These are phyloP conservation scores for Clostera curtula DNA, from an alignment of 2,888 invertebrate genomes.

Conservation along the genomic window DNA sequence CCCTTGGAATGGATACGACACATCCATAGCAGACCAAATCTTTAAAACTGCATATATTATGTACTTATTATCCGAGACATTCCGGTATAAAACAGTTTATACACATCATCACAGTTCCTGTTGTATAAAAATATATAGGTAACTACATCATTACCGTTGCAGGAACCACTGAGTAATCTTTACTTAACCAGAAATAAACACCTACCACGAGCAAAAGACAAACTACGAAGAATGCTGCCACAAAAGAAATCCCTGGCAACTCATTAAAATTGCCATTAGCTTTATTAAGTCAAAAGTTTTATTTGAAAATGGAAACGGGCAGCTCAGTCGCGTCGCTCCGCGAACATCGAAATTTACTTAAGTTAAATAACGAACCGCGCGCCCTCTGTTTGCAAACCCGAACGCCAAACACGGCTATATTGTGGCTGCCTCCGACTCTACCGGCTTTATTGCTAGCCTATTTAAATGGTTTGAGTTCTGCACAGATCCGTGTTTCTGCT, in stretches of 20 bases:
- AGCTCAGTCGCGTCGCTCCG: slow-evolving; percentile 36
- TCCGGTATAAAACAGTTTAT: no score
- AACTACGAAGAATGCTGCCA: no score
- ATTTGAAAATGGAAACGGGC: slow-evolving; percentile 43
- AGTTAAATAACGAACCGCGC: slow-evolving; percentile 70
- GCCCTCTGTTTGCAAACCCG: slow-evolving; percentile 61
- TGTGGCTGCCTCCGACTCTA: slow-evolving; percentile 33
- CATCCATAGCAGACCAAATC: no score
- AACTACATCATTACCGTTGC: no score
- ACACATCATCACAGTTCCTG: no score
- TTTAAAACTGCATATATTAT: no score
- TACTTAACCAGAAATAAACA: no score
- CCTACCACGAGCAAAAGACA: no score
- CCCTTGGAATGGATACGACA: no score
- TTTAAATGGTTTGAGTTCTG: slow-evolving; percentile 61
- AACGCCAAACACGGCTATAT: slow-evolving; percentile 56
- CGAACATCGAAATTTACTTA: slow-evolving; percentile 74
- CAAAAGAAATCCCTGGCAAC: slow-evolving; percentile 15
- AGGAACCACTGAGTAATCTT: no score
- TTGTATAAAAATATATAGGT: no score
- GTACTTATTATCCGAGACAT: no score
- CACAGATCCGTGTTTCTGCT: slow-evolving; percentile 35
- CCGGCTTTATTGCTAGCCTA: slow-evolving; percentile 45
- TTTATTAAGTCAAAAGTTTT: slow-evolving; percentile 35
- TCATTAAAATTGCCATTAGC: slow-evolving; percentile 31